Evolutionary conservation across 1,140 invertebrate genomes (phyloP).

Genomic region (Cephus cinctus): DNA sequence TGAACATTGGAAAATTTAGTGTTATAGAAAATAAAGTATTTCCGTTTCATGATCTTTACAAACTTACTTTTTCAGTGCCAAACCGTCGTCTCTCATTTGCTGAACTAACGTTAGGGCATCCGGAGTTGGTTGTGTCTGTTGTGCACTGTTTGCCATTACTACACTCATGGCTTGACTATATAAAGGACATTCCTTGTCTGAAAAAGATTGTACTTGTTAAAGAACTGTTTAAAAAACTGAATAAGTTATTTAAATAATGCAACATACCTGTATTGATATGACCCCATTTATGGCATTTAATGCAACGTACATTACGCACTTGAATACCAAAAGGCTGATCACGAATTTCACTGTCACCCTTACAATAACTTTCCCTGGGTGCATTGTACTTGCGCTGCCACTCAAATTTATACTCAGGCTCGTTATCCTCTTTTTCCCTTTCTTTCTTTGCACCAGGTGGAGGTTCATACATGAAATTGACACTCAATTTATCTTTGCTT

Average conservation of each 20-base stretch:
- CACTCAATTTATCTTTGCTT: conserved; percentile 96
- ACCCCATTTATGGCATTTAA: conserved; percentile 99
- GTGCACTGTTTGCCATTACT: conserved; percentile 61
- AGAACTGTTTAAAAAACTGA: conserved; percentile 1
- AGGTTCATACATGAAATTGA: conserved; percentile 99
- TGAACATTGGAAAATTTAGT: conserved; percentile 4
- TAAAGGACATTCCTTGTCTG: conserved; percentile 90
- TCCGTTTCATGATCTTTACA: conserved; percentile 41
- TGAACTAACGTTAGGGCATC: conserved; percentile 78
- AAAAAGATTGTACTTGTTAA: conserved; percentile 31
- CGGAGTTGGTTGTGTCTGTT: conserved; percentile 57
- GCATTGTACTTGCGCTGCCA: conserved; percentile 99
- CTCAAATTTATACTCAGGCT: conserved; percentile 98
- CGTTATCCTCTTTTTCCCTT: conserved; percentile 87
- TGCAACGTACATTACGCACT: conserved; percentile 95
- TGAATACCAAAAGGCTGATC: conserved; percentile 99
- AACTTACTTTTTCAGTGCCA: conserved; percentile 80
- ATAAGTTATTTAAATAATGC: conserved; percentile 13
- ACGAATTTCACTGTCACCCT: conserved; percentile 92
- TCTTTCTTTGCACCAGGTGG: conserved; percentile 94
- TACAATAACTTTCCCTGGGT: conserved; percentile 94
- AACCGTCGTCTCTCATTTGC: conserved; percentile 90
- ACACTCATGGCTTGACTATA: conserved; percentile 78
- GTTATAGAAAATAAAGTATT: conserved; percentile 5
- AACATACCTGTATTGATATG: conserved; percentile 94